A percentile compares a stretch with the other conserved stretches of the same genome.
Evolutionary conservation across 2,888 invertebrate species (phyloP).

Genomic region (Tetranychus piercei): DNA sequence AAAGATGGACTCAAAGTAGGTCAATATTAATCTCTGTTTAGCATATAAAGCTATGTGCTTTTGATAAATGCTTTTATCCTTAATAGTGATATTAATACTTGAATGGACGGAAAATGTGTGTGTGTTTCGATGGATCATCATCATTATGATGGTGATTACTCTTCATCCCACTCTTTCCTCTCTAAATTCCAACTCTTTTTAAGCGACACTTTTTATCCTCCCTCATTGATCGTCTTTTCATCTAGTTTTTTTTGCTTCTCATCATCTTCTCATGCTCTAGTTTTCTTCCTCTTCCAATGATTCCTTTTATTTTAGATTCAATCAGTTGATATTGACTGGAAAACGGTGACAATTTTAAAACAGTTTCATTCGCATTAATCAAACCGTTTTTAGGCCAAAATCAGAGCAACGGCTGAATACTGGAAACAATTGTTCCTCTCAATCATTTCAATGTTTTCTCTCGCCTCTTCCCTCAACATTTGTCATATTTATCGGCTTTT

Average conservation of each 20-base stretch:
- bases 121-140: not conserved
- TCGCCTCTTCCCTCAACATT: too few relatives aligned
- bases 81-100: not conserved
- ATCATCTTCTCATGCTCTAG: not conserved
- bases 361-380: not conserved
- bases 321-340: not conserved
- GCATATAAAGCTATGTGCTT: not conserved
- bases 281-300: not conserved
- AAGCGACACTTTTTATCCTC: not conserved
- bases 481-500: too few relatives aligned
- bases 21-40: too few relatives aligned
- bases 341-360: not conserved
- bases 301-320: not conserved
- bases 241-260: not conserved
- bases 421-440: too few relatives aligned
- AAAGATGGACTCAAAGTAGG: too few relatives aligned
- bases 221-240: not conserved
- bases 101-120: not conserved
- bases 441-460: too few relatives aligned
- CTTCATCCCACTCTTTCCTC: not conserved
- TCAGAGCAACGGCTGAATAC: not conserved
- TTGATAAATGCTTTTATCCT: not conserved
- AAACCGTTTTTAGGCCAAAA: not conserved
- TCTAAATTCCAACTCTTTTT: not conserved
- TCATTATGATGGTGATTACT: not conserved